phyloP scores from a whole-genome alignment of 2,888 invertebrate genomes.

The Scaptomyza polygonia region DNA sequence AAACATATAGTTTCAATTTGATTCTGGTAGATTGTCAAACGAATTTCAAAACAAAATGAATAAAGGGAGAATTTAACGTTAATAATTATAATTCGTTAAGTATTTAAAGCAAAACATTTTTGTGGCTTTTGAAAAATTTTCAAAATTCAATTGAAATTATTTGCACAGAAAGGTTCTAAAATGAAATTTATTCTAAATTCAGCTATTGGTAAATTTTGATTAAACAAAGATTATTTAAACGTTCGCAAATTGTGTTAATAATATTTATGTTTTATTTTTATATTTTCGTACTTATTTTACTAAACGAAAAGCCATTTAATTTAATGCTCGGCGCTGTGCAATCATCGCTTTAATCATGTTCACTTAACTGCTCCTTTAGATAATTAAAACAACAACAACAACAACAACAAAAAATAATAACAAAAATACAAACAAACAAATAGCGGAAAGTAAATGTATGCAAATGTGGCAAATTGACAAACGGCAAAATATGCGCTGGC shows the following conservation, averaged over 20 bases:
- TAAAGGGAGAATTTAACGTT: too few species aligned
- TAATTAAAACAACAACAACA: constrained; percentile 26
- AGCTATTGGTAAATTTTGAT: neutral
- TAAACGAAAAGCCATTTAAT: constrained; percentile 32
- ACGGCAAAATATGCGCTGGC: constrained; percentile 39
- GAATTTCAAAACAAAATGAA: too few species aligned
- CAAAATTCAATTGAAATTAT: too few species aligned
- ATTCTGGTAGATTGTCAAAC: too few species aligned
- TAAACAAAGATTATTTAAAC: neutral
- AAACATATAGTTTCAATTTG: too few species aligned
- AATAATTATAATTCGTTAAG: too few species aligned
- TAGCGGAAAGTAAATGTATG: constrained; percentile 20
- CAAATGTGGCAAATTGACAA: constrained; percentile 46
- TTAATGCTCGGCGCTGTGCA: constrained; percentile 25
- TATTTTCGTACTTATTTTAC: constrained; percentile 20
- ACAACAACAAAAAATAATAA: neutral
- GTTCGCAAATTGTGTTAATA: neutral
- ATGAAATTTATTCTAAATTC: too few species aligned
- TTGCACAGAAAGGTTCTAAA: too few species aligned
- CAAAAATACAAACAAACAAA: constrained; percentile 12
- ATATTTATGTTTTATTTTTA: neutral
- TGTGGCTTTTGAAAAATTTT: too few species aligned
- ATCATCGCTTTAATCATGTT: constrained; percentile 58
- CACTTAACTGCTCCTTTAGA: constrained; percentile 65
- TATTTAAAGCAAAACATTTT: too few species aligned